These are phyloP conservation scores for Pristiophorus japonicus DNA, from an alignment of 2,113 vertebrate species.

Conservation along the genomic window DNA sequence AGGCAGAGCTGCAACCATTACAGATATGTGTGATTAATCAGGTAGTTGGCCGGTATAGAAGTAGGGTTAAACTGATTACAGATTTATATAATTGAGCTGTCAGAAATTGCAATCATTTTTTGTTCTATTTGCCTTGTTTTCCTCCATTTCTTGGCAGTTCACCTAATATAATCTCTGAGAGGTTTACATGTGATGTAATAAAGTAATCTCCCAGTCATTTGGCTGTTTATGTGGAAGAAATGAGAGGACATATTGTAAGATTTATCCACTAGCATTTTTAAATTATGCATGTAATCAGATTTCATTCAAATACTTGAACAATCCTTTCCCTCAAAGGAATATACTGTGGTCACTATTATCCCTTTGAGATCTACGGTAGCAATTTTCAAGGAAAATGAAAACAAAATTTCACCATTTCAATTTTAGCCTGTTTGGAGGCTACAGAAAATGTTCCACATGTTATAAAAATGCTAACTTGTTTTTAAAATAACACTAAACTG, in stretches of 20 bases:
- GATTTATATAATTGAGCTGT: not conserved
- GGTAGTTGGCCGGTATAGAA: not conserved
- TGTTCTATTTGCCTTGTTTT: not conserved
- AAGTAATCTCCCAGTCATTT: constrained; percentile 44
- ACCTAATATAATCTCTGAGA: not conserved
- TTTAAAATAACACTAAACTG: not conserved
- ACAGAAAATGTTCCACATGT: not conserved
- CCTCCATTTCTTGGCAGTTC: not conserved
- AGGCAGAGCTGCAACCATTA: not conserved
- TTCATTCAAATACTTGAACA: constrained; percentile 47
- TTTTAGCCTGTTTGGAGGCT: not conserved
- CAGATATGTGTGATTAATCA: not conserved
- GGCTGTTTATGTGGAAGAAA: constrained; percentile 38
- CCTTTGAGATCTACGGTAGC: not conserved
- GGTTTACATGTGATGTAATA: constrained; percentile 36
- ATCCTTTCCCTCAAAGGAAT: constrained; percentile 30
- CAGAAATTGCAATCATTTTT: constrained; percentile 10
- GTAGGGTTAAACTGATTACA: not conserved
- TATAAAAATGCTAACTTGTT: not conserved
- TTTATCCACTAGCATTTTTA: constrained; percentile 45
- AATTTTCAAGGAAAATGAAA: not conserved
- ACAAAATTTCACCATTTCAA: not conserved
- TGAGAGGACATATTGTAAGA: constrained; percentile 26
- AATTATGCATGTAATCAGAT: constrained; percentile 43
- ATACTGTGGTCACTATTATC: constrained; percentile 18